A percentile compares a stretch with the other conserved stretches of the same genome.
Conservation (phyloP, 1,140 invertebrate genomes). For the Drosophila pandora region DNA sequence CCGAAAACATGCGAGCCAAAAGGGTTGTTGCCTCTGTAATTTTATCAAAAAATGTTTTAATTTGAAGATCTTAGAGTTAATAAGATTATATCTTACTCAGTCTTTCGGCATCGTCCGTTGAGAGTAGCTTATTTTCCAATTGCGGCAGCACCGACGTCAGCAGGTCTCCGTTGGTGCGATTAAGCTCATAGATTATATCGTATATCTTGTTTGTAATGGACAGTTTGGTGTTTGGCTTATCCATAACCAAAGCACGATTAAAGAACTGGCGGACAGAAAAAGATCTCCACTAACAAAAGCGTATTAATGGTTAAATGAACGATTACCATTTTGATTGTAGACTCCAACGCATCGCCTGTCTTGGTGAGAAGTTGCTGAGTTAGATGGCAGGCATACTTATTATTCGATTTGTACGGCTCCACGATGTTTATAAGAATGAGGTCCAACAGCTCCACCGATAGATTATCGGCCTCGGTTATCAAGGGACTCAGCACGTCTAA, state of each 20-base stretch:
- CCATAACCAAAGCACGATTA: conserved; percentile 96
- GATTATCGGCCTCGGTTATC: conserved; percentile 97
- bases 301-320: background rate
- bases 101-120: conserved; percentile 93
- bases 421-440: conserved; percentile 97
- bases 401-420: conserved; percentile 96
- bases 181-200: conserved; percentile 98
- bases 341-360: conserved; percentile 95
- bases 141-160: conserved; percentile 95
- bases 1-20: conserved; percentile 98
- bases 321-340: conserved; percentile 94
- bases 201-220: conserved; percentile 94
- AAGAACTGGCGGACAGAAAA: conserved; percentile 90
- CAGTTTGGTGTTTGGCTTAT: conserved; percentile 93
- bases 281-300: background rate
- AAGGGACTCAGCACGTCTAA: conserved; percentile 96
- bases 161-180: conserved; percentile 95
- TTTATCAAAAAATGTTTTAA: background rate
- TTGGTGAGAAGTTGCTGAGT: conserved; percentile 96
- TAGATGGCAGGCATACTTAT: conserved; percentile 94
- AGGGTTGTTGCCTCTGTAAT: conserved; percentile 90
- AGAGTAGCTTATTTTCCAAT: conserved; percentile 96
- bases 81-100: conserved; percentile 84
- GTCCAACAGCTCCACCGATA: conserved; percentile 96
- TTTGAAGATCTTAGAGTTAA: conserved; percentile 46